These are phyloP conservation scores for Herpailurus yagouaroundi DNA, from an alignment of 2,113 vertebrate species.

Conservation along the genomic window DNA sequence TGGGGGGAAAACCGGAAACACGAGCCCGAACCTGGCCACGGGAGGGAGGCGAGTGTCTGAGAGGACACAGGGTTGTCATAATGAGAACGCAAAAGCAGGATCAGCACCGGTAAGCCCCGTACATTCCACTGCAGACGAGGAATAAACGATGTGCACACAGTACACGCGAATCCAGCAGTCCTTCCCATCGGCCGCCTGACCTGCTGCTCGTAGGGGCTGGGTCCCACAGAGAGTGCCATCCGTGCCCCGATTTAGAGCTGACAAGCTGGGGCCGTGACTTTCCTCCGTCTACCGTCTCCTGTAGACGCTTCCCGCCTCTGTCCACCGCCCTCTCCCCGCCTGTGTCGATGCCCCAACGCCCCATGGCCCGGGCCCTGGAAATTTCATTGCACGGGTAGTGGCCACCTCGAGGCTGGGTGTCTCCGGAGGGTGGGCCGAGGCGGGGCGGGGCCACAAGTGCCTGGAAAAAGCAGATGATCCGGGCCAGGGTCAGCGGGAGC, in stretches of 20 bases:
- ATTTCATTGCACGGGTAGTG: fast-evolving
- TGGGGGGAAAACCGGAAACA: fast-evolving
- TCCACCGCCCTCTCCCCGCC: fast-evolving
- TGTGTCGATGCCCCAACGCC: fast-evolving
- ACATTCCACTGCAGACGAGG: neutral
- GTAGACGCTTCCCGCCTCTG: fast-evolving
- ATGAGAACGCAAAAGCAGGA: neutral
- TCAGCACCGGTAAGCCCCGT: too few species aligned
- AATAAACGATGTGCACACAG: fast-evolving
- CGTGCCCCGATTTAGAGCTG: fast-evolving
- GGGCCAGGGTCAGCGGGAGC: fast-evolving
- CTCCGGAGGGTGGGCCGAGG: fast-evolving
- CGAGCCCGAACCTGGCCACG: too few species aligned
- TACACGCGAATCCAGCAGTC: fast-evolving
- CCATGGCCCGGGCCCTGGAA: neutral
- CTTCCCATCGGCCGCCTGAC: fast-evolving
- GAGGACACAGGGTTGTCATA: neutral
- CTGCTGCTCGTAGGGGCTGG: fast-evolving
- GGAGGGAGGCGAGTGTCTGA: neutral
- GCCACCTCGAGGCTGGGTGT: fast-evolving
- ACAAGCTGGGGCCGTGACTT: neutral
- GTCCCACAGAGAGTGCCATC: fast-evolving
- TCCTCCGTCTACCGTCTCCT: fast-evolving
- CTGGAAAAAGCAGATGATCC: fast-evolving
- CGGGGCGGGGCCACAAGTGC: fast-evolving